Evolutionary conservation across 2,888 invertebrate genomes (phyloP).

Genomic region (Eupithecia subfuscata): DNA sequence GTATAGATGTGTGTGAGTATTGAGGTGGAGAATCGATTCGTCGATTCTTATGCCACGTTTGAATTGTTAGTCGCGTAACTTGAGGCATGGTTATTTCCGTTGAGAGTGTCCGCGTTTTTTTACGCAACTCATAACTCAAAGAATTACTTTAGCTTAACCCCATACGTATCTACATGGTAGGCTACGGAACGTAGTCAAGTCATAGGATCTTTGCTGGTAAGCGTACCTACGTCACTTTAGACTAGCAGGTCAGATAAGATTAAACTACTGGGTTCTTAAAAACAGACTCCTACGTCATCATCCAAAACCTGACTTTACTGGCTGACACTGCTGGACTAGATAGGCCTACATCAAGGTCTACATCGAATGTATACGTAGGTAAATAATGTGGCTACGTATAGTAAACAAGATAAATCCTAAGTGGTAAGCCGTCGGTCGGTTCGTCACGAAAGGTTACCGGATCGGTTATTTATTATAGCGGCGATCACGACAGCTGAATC

Average conservation of each 20-base stretch:
- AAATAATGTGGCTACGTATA: conserved; percentile 50
- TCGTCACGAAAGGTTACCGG: conserved; percentile 66
- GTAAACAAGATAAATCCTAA: conserved; percentile 56
- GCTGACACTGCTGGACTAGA: not conserved
- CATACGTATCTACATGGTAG: no score
- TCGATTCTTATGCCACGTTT: no score
- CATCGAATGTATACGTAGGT: conserved; percentile 42
- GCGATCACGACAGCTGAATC: conserved; percentile 57
- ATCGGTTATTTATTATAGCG: conserved; percentile 58
- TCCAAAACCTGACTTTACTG: not conserved
- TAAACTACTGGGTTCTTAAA: not conserved
- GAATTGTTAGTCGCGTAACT: no score
- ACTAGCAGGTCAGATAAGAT: not conserved
- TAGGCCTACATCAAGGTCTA: not conserved
- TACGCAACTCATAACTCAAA: no score
- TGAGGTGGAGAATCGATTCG: no score
- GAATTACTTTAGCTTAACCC: no score
- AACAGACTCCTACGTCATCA: not conserved
- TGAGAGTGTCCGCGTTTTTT: no score
- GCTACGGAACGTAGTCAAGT: no score
- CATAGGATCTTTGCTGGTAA: no score
- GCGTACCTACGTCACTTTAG: no score
- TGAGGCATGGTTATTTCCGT: no score
- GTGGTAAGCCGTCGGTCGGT: conserved; percentile 56
- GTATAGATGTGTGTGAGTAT: no score